Evolutionary conservation across 92 coral and sea anemone genomes (phyloP), one percentile per base, ranked within the genome.

Genomic region (Metridium senile): DNA sequence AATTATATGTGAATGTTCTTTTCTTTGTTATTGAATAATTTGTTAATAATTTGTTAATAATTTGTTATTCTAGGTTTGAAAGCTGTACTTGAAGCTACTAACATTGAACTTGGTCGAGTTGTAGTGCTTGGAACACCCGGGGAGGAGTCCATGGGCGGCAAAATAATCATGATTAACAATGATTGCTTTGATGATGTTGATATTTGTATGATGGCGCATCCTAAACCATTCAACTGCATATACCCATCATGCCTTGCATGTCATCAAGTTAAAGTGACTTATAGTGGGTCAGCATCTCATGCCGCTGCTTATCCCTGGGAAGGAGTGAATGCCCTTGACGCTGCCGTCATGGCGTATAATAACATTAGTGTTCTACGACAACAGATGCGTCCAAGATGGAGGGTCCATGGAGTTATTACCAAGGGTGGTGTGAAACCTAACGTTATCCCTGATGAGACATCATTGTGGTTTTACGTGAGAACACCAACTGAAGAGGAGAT

Each of bases 281-380:
- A 77, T 74, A 84, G 72, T 21, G 99, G 97, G 10, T 78, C 81
- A 29, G 86, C 95, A 0, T 77, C 99, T 0, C 97, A 95, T 92
- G 99, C 97, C 19, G 91, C 93, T 0, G 97, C 97, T 45, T 93
- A 87, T 35, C 97, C 97, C 26, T 94, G 98, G 98, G 97, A 89
- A 54, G 97, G 99, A 19, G 51, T 87, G 13, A 95, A 92, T 85
- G 97, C 99, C 0, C 75, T 95, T 32, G 99, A 95, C 87, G 99
- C 99, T 45, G 99, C 96, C 7, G 90, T 95, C 6, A 75, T 81
- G 75, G 99, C 99, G 0, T 95, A 95, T 81, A 92, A 68, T 82
- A 86, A 81, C 69, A 33, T 95, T 26, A 92, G 99, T 75, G 79
- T 71, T 29, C 69, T 95, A 61, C 89, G 99, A n/a, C 99, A 95